These are phyloP conservation scores for Amphilophus citrinellus DNA, from an alignment of 2,113 vertebrate species.

Conservation along the genomic window DNA sequence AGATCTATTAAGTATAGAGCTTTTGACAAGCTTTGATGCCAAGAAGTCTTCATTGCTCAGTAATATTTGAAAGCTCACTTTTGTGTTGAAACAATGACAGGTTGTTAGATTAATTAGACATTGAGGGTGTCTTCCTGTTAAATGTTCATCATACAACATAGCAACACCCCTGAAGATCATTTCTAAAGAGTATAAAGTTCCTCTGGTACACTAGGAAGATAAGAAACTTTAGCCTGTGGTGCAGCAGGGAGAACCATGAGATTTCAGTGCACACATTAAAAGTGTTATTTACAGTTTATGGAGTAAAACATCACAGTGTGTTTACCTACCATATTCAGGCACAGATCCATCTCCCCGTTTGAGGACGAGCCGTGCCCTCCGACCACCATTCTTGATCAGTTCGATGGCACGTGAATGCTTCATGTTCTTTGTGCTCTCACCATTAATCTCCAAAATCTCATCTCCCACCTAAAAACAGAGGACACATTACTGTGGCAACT, in stretches of 20 bases:
- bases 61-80: constrained; percentile 1
- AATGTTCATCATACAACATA: neutral
- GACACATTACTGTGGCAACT: neutral
- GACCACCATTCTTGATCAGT: constrained; percentile 98
- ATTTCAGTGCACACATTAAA: neutral
- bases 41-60: constrained; percentile 15
- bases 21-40: neutral
- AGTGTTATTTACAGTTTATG: neutral
- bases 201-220: neutral
- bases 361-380: constrained; percentile 94
- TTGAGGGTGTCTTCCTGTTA: neutral
- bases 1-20: constrained; percentile 4
- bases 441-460: constrained; percentile 98
- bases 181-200: neutral
- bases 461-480: constrained; percentile 89
- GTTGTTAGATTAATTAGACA: neutral
- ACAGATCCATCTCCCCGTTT: constrained; percentile 98
- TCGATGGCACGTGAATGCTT: constrained; percentile 99
- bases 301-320: constrained; percentile 76
- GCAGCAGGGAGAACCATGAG: neutral
- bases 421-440: constrained; percentile 99
- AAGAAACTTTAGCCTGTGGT: neutral
- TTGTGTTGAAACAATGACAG: neutral
- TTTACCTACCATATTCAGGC: constrained; percentile 98
- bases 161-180: neutral